Evolutionary conservation across 2,888 invertebrate species (phyloP), one percentile per base, ranked within the genome.

Genomic region (Gryllus longicercus): DNA sequence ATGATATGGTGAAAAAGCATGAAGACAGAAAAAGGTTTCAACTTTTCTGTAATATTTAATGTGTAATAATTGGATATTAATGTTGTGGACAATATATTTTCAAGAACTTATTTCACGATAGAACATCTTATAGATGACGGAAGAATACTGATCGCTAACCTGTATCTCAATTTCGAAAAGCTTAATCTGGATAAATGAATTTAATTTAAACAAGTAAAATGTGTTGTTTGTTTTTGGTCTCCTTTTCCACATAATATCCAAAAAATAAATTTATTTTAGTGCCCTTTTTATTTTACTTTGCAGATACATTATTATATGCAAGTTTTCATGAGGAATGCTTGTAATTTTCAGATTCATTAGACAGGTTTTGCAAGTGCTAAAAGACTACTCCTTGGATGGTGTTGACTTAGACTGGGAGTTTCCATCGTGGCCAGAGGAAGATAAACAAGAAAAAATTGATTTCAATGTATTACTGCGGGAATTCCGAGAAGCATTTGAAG

Each of bases 351-450:
- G 90, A 81, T 91, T 91, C 84, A 90, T 91, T 76, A 85, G 85
- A 82, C 90, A 90, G 11, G 87, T 89, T 25, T 84, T 90, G 83
- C 85, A 88, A 81, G 86, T 90, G 75, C 87, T 92, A 51, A 88
- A 88, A 81, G 87, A 87, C 50, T 89, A 90, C 82, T 88, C 88
- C 74, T 86, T 93, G 50, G 93, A 94, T 86, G 94, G 94, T 11
- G 86, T 94, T 1, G 94, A 96, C 87, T 87, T 95, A 51, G 96
- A 96, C 85, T 96, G 95, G 95, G 96, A 96, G 86, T 96, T 96
- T 86, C 96, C 96, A 2, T 92, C 91, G 0, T 89, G 93, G 84
- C 84, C 85, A 75, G 85, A 84, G 78, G 84, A 86, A 83, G 63
- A 63, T n/a, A 87, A 87, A 81, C 87, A 90, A 49, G 92, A 95